These are phyloP conservation scores for Scaptomyza cyrtandrae DNA, from an alignment of 2,888 invertebrate genomes.

Conservation along the genomic window DNA sequence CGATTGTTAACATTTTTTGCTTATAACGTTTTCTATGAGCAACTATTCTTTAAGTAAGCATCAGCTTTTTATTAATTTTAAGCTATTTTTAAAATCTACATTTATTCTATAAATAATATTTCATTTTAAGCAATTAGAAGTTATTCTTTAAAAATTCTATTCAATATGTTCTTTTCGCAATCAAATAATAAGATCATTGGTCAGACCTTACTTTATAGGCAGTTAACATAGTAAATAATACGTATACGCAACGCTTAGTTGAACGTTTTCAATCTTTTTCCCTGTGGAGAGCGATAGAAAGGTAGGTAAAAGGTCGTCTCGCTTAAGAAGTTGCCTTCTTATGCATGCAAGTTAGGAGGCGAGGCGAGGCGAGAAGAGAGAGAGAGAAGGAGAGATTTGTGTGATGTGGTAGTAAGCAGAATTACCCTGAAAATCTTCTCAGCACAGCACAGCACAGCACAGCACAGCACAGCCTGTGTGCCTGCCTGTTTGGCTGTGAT, in stretches of 20 bases:
- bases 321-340: conserved; percentile 54
- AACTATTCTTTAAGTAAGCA: no score
- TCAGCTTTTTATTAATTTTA: no score
- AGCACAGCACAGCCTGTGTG: background rate
- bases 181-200: background rate
- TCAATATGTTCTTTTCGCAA: no score
- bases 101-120: no score
- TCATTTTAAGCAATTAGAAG: no score
- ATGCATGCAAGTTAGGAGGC: conserved; percentile 56
- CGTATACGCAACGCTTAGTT: conserved; percentile 45
- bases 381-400: background rate
- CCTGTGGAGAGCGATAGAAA: background rate
- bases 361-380: background rate
- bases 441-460: background rate
- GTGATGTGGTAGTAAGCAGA: conserved; percentile 25
- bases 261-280: conserved; percentile 11
- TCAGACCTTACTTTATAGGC: conserved; percentile 9
- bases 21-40: no score
- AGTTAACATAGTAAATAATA: conserved; percentile 35
- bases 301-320: background rate
- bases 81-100: no score
- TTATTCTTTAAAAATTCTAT: no score
- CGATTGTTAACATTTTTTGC: no score
- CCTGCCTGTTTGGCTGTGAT: conserved; percentile 14
- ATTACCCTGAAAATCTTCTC: conserved; percentile 17